phyloP scores from a whole-genome alignment of 1,140 invertebrate species.

The Plodia interpunctella region DNA sequence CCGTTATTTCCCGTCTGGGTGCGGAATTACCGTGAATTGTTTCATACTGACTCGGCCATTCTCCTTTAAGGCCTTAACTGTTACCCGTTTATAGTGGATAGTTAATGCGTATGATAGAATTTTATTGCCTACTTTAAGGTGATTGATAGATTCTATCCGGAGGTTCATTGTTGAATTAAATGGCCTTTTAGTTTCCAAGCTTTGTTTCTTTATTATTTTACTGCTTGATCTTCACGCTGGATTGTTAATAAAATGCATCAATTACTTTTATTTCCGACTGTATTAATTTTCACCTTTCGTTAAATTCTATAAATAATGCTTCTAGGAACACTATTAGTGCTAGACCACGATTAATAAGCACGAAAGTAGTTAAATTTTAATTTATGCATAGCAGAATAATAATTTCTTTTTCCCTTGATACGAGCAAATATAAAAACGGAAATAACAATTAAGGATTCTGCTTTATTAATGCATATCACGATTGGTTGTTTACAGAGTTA shows the following conservation, averaged over 20 bases:
- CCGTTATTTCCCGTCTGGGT: slow-evolving; percentile 58
- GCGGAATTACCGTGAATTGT: slow-evolving; percentile 24
- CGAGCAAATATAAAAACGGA: neutral
- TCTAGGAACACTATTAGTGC: neutral
- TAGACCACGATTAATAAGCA: neutral
- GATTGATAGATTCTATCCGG: slow-evolving; percentile 3
- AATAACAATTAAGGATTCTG: neutral
- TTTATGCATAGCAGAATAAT: too few relatives aligned
- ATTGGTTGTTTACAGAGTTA: neutral
- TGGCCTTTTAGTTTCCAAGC: neutral
- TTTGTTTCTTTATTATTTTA: slow-evolving; percentile 14
- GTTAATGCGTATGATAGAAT: neutral
- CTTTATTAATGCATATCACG: neutral
- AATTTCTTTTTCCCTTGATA: too few relatives aligned
- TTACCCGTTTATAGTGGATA: neutral
- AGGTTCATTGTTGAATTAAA: neutral
- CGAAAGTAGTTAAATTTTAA: neutral
- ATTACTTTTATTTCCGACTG: slow-evolving; percentile 18
- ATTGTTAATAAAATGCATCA: neutral
- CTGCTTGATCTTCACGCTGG: slow-evolving; percentile 1
- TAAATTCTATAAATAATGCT: neutral
- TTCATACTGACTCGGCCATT: slow-evolving; percentile 7
- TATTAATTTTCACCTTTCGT: neutral
- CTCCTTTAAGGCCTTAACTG: neutral
- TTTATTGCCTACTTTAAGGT: neutral